Percentiles rank a stretch among this genome's conserved stretches.
Evolutionary conservation across 2,888 invertebrate species (phyloP).

Genomic region (Nowickia ferox): DNA sequence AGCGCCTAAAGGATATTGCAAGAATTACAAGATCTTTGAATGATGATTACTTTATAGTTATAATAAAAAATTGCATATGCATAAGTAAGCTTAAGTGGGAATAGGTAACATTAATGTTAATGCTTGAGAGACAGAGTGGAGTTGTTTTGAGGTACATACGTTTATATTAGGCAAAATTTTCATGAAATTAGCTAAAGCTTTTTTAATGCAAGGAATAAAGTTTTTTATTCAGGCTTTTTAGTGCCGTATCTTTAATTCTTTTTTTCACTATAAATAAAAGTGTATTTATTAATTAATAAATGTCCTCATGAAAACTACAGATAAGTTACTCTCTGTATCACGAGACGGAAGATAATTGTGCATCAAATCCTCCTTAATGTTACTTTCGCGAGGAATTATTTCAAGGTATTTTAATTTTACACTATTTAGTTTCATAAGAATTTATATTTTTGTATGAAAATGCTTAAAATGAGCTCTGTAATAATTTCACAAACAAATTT

Average conservation of each 20-base stretch:
- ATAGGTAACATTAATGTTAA: not conserved
- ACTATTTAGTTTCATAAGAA: too few relatives aligned
- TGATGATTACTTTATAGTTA: slow-evolving; percentile 44
- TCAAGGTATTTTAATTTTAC: too few relatives aligned
- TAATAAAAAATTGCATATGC: slow-evolving; percentile 46
- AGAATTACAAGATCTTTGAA: slow-evolving; percentile 42
- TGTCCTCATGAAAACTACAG: too few relatives aligned
- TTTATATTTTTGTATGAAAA: too few relatives aligned
- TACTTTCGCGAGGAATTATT: too few relatives aligned
- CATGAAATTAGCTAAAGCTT: not conserved
- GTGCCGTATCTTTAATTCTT: not conserved
- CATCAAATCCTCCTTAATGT: too few relatives aligned
- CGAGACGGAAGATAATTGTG: too few relatives aligned
- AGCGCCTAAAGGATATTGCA: slow-evolving; percentile 31
- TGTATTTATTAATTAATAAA: too few relatives aligned
- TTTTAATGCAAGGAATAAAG: not conserved
- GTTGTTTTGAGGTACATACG: not conserved
- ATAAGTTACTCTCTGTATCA: too few relatives aligned
- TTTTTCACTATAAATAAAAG: too few relatives aligned
- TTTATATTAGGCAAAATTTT: not conserved
- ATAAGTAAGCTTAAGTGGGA: slow-evolving; percentile 17
- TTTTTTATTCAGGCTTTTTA: not conserved
- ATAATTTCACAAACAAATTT: too few relatives aligned
- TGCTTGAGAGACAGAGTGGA: not conserved
- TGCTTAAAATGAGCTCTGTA: too few relatives aligned